Base-by-base conservation (phyloP, 2,888 invertebrate species). In the Heliconius ethilla region DNA sequence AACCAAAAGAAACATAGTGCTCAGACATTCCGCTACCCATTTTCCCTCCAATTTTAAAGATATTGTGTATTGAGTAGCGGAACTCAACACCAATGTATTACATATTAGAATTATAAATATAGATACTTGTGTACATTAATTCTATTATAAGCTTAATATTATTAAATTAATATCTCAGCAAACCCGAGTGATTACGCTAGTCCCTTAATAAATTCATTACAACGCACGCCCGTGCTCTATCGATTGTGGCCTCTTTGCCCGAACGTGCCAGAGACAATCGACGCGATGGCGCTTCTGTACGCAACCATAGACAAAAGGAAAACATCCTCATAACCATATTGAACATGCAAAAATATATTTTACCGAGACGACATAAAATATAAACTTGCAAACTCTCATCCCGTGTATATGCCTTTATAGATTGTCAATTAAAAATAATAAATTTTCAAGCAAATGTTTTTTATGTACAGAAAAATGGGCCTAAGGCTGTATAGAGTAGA, bases 261-360 rank as follows among this genome's bases (percentile, higher is more conserved):
- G 92, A 91, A 93, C 93, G 93, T 93, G 93, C 93, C 92, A 87
- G 89, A 92, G 91, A 93, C 93, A 93, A 93, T 93, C 92, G 92
- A 89, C 91, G 91, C 92, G 89, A 88, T 91, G 90, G 92, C 92
- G 93, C 93, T 93, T 92, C 92, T 92, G 90, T 90, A 93, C 93
- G 93, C 92, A 93, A 86, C 87, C 84, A 78, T 79, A 83, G 82
- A 81, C 82, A 81, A 83, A 74, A 70, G 45, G 75, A 82, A 85
- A 88, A 88, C 83, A 83, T 78, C 85, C 69, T 83, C 86, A 83
- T 65, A 75, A 27, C 37, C 51, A 29, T 67, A 59, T 18, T 18
- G 3, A 7, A n/a, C 79, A 82, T 25, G 55, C 75, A 11, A 87
- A 84, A 80, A 78, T 79, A 70, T 67, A 76, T 75, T 80, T 81